phyloP scores from a whole-genome alignment of 1,140 invertebrate genomes.

The Drosophila pseudoananassae region DNA sequence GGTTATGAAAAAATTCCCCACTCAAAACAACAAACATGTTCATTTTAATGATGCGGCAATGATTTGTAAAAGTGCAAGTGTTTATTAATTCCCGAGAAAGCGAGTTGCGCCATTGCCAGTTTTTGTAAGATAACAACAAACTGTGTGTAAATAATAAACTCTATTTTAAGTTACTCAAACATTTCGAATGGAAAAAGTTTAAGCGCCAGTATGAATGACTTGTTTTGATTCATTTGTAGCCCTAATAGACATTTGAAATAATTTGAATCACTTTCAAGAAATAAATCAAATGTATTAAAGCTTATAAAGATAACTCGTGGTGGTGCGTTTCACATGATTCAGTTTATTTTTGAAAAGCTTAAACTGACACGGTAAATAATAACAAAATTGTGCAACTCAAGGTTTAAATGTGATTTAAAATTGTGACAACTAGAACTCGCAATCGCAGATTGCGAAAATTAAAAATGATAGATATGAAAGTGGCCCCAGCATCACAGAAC shows the following conservation, averaged over 20 bases:
- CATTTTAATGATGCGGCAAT: slow-evolving; percentile 35
- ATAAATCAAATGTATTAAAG: slow-evolving; percentile 25
- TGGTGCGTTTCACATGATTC: slow-evolving; percentile 56
- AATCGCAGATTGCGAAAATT: slow-evolving; percentile 58
- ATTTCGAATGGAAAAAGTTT: no score
- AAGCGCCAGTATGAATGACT: no score
- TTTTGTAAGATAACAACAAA: slow-evolving; percentile 1
- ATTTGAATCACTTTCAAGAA: slow-evolving; percentile 33
- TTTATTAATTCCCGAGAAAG: slow-evolving; percentile 8
- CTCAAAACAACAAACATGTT: slow-evolving; percentile 12
- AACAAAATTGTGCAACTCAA: slow-evolving; percentile 64
- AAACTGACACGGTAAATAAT: slow-evolving; percentile 40
- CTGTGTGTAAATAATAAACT: neutral
- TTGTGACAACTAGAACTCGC: slow-evolving; percentile 58
- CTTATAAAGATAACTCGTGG: slow-evolving; percentile 28
- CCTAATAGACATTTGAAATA: slow-evolving; percentile 10
- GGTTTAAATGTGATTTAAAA: slow-evolving; percentile 74
- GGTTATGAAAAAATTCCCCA: slow-evolving; percentile 18
- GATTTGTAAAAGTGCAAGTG: slow-evolving; percentile 24
- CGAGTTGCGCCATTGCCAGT: neutral
- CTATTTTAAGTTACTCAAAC: no score
- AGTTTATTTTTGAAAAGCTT: slow-evolving; percentile 61
- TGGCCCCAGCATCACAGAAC: slow-evolving; percentile 38
- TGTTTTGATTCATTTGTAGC: slow-evolving; percentile 3
- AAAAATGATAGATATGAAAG: slow-evolving; percentile 72